Base-by-base conservation (phyloP, 2,113 vertebrate species). In the Aspidoscelis tigris region DNA sequence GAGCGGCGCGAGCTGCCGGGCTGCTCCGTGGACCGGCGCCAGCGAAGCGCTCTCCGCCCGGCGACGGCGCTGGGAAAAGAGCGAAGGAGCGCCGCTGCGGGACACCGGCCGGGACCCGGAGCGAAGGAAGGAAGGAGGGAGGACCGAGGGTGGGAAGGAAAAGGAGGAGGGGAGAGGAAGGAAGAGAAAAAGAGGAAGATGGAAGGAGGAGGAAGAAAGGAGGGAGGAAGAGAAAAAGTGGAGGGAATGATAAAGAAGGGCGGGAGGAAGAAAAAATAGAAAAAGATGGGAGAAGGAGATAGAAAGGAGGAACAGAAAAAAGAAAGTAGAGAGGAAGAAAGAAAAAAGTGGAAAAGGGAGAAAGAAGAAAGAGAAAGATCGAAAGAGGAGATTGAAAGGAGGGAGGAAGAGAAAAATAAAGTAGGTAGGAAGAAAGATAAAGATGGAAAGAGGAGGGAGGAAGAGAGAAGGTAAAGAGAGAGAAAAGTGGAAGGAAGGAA, bases 21-120 rank as follows among this genome's bases (percentile, higher is more conserved):
- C 10, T 2, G 8, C 22, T 3, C 2, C 55, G 55, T 11, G 55
- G 55, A 58, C 55, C 14, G 55, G 10, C 3, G 55, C 9, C 10
- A 5, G 0, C 1, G 20, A 2, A 0, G 0, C 2, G n/a, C 14
- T 1, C 0, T 1, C 8, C 7, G 2, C 21, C 26, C 20, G 21
- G 26, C 68, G 76, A 33, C 68, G 7, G 55, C 18, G 22, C 14
- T 10, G 2, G 71, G 53, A 1, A 47, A 20, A 24, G 20, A 33
- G 3, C 22, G 12, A 53, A 4, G 16, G 22, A 39, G 20, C 7
- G 33, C 3, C 66, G 21, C 33, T 44, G 44, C 16, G 1, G 4
- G 9, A 21, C 21, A 66, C 18, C 65, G 7, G 26, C 68, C 3
- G n/a, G 10, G n/a, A 70, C 33, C 69, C 4, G 4, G 14, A 14